These are phyloP conservation scores for Pogonomyrmex californicus DNA, from an alignment of 1,140 invertebrate genomes.

Conservation along the genomic window DNA sequence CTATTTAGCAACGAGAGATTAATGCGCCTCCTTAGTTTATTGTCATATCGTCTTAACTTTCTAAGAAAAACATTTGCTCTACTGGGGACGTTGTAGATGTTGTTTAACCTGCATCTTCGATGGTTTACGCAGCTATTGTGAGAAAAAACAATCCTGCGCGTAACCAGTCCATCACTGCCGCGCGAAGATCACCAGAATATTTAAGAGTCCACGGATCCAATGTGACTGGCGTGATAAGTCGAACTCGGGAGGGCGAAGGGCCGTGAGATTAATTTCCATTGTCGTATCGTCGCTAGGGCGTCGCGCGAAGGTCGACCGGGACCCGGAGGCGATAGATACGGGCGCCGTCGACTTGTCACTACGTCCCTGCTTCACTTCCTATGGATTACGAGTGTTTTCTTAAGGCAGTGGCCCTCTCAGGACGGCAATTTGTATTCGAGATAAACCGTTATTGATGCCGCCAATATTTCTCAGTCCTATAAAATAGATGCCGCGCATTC, in stretches of 20 bases:
- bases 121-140: conserved; percentile 11
- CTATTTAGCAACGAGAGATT: conserved; percentile 6
- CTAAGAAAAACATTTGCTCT: conserved; percentile 19
- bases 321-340: conserved; percentile 75
- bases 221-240: conserved; percentile 48
- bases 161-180: conserved; percentile 11
- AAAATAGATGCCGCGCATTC: conserved; percentile 80
- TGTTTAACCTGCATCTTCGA: not conserved
- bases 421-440: conserved; percentile 83
- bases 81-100: not conserved
- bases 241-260: conserved; percentile 3
- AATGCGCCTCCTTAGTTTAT: not conserved
- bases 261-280: conserved; percentile 73
- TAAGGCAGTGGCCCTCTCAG: conserved; percentile 79
- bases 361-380: conserved; percentile 78
- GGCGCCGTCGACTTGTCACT: conserved; percentile 80
- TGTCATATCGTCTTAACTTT: not conserved
- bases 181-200: not conserved
- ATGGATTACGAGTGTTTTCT: conserved; percentile 85
- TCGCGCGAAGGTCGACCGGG: conserved; percentile 61
- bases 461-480: conserved; percentile 83
- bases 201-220: conserved; percentile 26
- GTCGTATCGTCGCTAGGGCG: conserved; percentile 58
- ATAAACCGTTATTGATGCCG: conserved; percentile 85
- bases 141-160: conserved; percentile 20